Evolutionary conservation across 2,888 invertebrate species (phyloP), one percentile per base, ranked within the genome.

Genomic region (Elmis aenea): DNA sequence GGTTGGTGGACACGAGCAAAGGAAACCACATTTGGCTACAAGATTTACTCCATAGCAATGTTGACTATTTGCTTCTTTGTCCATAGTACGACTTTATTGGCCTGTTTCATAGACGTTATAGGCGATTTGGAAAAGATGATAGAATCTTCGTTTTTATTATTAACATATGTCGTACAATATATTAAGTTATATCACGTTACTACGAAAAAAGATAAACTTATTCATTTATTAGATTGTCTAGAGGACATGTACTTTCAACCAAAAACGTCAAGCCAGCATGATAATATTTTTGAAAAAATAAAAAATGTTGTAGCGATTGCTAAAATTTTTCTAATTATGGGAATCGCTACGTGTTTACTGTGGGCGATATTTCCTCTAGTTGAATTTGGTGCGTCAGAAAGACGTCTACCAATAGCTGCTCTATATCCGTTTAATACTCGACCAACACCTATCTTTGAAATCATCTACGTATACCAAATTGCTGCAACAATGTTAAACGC

Each of bases 381-480:
- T 1, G 60, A 62, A 10, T 48, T 43, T 8, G 45, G 48, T 9
- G 35, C 32, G 11, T 34, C 11, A 10, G 5, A 28, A 9, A 18
- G 26, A 13, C 10, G 13, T 8, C 33, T 62, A 14, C 61, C 62
- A 1, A 46, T 63, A 20, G 50, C 50, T 30, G 59, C 54, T 3
- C 63, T 72, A 71, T 73, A 70, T 38, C 75, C 74, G 0, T 70
- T 73, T 45, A 61, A 69, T 41, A 67, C 65, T 0, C 55, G 62
- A 0, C 49, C 45, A 31, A 66, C 68, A 0, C 72, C 72, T 4
- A 62, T 63, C 1, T 70, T 66, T 51, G 69, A 70, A 52, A 35
- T 71, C 13, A 69, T 70, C 1, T 73, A 69, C 50, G 38, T 59
- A 1, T 75, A 75, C 47, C 75, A 75, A 52, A 63, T 70, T 1